Evolutionary conservation across 2,888 invertebrate genomes (phyloP), one percentile per base, ranked within the genome.

Genomic region (Molanna angustata): DNA sequence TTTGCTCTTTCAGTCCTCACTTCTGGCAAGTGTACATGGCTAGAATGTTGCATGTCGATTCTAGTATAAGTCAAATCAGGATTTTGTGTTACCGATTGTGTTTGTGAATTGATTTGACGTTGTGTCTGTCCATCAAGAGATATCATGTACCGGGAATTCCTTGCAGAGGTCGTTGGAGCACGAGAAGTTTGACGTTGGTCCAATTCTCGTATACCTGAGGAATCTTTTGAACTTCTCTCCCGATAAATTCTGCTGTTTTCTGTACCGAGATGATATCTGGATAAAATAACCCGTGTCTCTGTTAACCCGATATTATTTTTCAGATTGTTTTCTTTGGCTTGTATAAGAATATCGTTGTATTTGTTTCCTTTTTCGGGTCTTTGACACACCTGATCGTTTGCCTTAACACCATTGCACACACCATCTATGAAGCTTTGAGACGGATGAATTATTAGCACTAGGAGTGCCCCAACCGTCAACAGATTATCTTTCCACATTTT

Each of bases 191-290:
- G 17, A 17, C 20, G 39, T 41, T 32, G 49, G 20, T 32, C 41
- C 13, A 41, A 32, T 18, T 41, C 41, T 41, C 49, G 46, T 41
- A 31, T 31, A 35, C 50, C 52, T 13, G 57, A 46, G 6, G 49
- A 19, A 17, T 60, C 60, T 35, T 60, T 56, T 22, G 60, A 60
- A 40, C 31, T 60, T 54, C 58, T 58, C 37, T 60, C 60, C 18
- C 54, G 47, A 27, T 60, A 60, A 11, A 60, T 60, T 60, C 60
- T 58, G 52, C 60, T 60, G 48, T 60, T 60, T 19, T 60, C 60
- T 4, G 60, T 60, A 3, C 60, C 60, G 3, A 56, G 47, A 32
- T 60, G 60, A 19, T 60, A 60, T 52, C 60, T 57, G 27, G 60
- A 60, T 13, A 60, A 39, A 20, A 56, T 48, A 7, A 60, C 60